Base-by-base conservation (phyloP, 2,888 invertebrate genomes). In the Alentia gelatinosa region DNA sequence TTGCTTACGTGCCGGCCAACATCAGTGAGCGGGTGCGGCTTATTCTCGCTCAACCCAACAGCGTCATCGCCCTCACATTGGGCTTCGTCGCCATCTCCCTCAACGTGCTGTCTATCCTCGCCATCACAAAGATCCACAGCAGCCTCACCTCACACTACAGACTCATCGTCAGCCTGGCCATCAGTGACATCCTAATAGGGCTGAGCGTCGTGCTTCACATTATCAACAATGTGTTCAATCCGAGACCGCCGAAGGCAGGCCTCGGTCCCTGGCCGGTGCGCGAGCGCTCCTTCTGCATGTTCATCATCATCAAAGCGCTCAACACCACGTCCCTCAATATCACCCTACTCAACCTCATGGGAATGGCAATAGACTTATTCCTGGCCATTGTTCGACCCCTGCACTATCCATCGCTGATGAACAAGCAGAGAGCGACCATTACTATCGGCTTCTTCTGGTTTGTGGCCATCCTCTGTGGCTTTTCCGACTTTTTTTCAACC, bases 161-260 rank as follows among this genome's bases (percentile, higher is more conserved):
- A 47, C 93, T 95, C 33, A 94, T 95, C 35, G 92, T 94, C 12
- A 95, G 94, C 89, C 93, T 95, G 0, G 93, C 94, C 4, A 79
- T 92, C 1, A 94, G 94, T 0, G 95, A 95, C 90, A 93, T 94
- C 19, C 91, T 95, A 3, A 94, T 94, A 23, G 93, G 94, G 5
- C 35, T 95, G 30, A 93, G 94, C 63, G 93, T 94, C 1, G 90
- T 95, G 33, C 91, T 93, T 35, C 93, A 94, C 83, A 92, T 94
- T 47, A 47, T 94, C 50, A 94, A 94, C 91, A 93, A 93, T 88
- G 92, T 94, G 19, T 92, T 94, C 91, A 94, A 93, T 79, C 93
- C 56, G 50, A 30, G 30, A 15, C 89, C 50, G 0, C 86, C 83
- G 23, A 23, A 42, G 47, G n/a, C 74, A 0, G 84, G 91, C 12